Evolutionary conservation across 37 sponge, comb jelly and placozoan species (phyloP), one percentile per base, ranked within the genome.

Genomic region (Axinella damicornis): DNA sequence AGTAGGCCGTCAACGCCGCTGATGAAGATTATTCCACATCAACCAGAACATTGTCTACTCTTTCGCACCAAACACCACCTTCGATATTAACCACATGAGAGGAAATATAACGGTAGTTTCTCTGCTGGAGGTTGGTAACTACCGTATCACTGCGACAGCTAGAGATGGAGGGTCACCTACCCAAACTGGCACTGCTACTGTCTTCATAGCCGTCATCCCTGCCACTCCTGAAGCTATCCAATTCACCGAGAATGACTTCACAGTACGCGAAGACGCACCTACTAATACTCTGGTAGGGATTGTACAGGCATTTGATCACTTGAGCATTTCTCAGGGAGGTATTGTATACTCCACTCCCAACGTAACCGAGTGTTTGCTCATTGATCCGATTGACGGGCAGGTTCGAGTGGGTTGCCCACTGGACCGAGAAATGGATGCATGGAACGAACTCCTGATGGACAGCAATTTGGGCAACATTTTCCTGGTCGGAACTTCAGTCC

Each of bases 161-260:
- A 71, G 57, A 19, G 91, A 91, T 69, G 38, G 32, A 25, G 91
- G 91, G 0, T 33, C n/a, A 21, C 86, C 86, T 16, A 25, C 55
- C 25, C 24, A 58, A 38, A 64, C 0, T 35, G 53, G 30, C 6
- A 53, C 75, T 11, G 57, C 73, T 28, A 58, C 34, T 46, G 57
- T 87, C 9, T 64, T 59, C 65, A 54, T 87, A 30, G 61, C 87
- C 21, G 39, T 87, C 27, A 40, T 80, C 19, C 87, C 65, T 17
- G 56, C 60, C 2, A 31, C 25, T 21, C 71, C 80, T 19, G 25
- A 27, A 24, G 31, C 24, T 19, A 71, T 87, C n/a, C 40, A 27
- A 0, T 87, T 87, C 53, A 53, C 72, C 19, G 66, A 79, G 39
- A 2, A 24, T 2, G 22, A 28, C 21, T 79, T 79, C 31, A 55